Evolutionary conservation across 2,113 vertebrate species (phyloP).

Genomic region (Ursus arctos): DNA sequence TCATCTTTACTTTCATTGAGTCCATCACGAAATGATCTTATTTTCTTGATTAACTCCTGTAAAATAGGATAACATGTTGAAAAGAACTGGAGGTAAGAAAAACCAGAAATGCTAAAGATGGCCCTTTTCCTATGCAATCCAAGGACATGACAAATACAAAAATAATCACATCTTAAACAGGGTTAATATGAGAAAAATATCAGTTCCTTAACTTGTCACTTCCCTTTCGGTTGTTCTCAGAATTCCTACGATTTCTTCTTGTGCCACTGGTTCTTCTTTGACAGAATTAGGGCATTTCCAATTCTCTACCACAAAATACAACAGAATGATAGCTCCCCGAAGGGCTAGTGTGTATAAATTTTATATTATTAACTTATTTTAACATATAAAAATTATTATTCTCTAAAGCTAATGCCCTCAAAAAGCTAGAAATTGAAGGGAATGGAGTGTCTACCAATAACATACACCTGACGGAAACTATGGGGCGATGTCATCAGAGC

Average conservation of each 20-base stretch:
- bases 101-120: not conserved
- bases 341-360: not conserved
- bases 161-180: not conserved
- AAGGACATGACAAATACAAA: not conserved
- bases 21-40: constrained; percentile 57
- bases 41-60: constrained; percentile 21
- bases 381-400: not conserved
- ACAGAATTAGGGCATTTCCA: not conserved
- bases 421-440: not conserved
- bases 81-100: not conserved
- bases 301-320: constrained; percentile 20
- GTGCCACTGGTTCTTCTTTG: not conserved
- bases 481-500: not conserved
- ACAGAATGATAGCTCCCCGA: not conserved
- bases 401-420: not conserved
- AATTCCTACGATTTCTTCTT: not conserved
- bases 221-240: not conserved
- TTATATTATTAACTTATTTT: not conserved
- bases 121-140: not conserved
- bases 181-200: not conserved
- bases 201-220: not conserved
- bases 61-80: not conserved
- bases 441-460: not conserved
- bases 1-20: constrained; percentile 47
- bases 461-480: not conserved